Evolutionary conservation across 2,888 invertebrate genomes (phyloP).

Genomic region (Poecilus cupreus): DNA sequence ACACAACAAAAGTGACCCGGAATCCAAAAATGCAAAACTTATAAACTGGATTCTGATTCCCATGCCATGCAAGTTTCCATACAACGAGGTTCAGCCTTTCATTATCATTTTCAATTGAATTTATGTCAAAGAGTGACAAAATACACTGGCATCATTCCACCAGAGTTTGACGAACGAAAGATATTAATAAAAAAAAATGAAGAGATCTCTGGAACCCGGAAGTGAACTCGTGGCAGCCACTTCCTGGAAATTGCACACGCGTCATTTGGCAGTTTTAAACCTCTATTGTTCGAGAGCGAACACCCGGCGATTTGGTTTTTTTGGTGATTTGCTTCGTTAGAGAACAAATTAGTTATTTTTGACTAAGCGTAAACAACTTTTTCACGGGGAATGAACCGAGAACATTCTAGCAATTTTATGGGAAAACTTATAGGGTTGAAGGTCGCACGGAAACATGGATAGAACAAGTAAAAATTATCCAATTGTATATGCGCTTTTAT

Average conservation of each 20-base stretch:
- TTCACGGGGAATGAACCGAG: background rate
- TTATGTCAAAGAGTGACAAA: too few relatives aligned
- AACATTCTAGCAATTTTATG: background rate
- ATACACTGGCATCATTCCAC: conserved; percentile 1
- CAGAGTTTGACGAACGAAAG: conserved; percentile 19
- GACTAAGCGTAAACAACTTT: conserved; percentile 18
- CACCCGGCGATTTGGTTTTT: background rate
- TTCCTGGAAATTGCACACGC: conserved; percentile 7
- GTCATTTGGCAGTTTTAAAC: background rate
- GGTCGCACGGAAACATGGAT: too few relatives aligned
- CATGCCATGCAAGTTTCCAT: background rate
- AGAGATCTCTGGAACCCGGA: background rate
- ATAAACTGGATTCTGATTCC: background rate
- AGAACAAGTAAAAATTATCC: too few relatives aligned
- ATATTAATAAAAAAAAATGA: conserved; percentile 18
- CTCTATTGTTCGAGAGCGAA: background rate
- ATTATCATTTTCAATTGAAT: background rate
- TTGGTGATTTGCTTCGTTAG: background rate
- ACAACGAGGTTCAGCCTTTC: background rate
- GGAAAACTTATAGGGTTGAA: too few relatives aligned
- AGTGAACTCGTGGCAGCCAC: background rate
- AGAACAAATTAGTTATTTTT: conserved; percentile 3
- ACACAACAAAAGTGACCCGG: background rate
- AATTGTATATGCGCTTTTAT: too few relatives aligned
- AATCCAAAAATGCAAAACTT: background rate